phyloP scores from a whole-genome alignment of 2,888 invertebrate genomes.

The Sesia apiformis region DNA sequence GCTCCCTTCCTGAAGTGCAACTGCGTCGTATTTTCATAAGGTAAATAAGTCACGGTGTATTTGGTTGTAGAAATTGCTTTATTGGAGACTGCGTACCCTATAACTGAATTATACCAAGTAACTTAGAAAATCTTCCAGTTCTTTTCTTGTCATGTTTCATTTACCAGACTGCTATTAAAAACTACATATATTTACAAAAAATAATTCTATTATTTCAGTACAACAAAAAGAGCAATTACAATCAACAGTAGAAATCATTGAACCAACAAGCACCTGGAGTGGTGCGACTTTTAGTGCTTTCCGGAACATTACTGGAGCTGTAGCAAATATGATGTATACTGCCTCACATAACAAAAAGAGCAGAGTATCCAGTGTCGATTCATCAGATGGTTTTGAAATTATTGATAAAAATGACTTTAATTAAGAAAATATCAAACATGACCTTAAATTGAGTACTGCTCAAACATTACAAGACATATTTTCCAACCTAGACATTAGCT shows the following conservation, averaged over 20 bases:
- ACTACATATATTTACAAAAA: too few species aligned
- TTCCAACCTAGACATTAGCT: conserved; percentile 58
- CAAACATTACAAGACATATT: conserved; percentile 43
- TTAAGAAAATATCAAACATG: conserved; percentile 14
- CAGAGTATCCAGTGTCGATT: conserved; percentile 50
- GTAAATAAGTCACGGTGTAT: too few species aligned
- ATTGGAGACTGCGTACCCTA: too few species aligned
- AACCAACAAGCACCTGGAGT: conserved; percentile 44
- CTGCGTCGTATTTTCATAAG: too few species aligned
- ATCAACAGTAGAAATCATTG: conserved; percentile 43
- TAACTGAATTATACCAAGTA: too few species aligned
- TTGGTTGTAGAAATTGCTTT: too few species aligned
- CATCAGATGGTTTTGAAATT: conserved; percentile 68
- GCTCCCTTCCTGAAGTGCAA: too few species aligned
- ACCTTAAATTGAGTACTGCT: conserved; percentile 4
- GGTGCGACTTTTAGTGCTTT: conserved; percentile 51
- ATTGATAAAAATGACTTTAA: conserved; percentile 57
- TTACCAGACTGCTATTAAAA: too few species aligned
- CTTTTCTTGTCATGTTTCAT: too few species aligned
- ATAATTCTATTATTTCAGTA: conserved; percentile 26
- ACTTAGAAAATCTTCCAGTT: too few species aligned
- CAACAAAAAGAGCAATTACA: conserved; percentile 40
- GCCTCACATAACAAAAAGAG: conserved; percentile 36
- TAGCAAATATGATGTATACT: conserved; percentile 45
- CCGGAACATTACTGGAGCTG: conserved; percentile 48